Conservation (phyloP, 2,888 invertebrate genomes). For the Callyntrura guangdongensis region DNA sequence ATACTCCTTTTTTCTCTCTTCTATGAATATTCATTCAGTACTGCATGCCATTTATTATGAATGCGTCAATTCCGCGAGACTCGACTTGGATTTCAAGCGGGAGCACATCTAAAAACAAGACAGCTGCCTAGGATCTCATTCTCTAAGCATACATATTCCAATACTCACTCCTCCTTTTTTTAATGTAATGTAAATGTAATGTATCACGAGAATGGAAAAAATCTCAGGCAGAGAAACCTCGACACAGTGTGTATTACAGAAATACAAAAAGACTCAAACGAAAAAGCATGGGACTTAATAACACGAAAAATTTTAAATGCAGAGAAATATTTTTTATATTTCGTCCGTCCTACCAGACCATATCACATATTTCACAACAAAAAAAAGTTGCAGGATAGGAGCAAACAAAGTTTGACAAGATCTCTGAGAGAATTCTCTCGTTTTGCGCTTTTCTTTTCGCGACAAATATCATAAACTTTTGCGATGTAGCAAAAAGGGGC, state of each 20-base stretch:
- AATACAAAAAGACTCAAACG: slow-evolving; percentile 9
- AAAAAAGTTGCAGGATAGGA: slow-evolving; percentile 8
- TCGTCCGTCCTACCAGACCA: too few species aligned
- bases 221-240: neutral
- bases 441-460: slow-evolving; percentile 18
- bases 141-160: too few species aligned
- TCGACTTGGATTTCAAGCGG: neutral
- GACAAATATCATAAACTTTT: slow-evolving; percentile 39
- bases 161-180: neutral
- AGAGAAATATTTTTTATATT: too few species aligned
- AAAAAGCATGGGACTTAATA: neutral
- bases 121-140: slow-evolving; percentile 38
- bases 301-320: neutral
- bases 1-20: neutral
- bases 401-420: neutral
- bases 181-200: neutral
- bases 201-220: neutral
- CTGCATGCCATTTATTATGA: slow-evolving; percentile 18
- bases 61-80: slow-evolving; percentile 36
- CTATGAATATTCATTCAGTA: slow-evolving; percentile 61
- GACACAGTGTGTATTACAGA: slow-evolving; percentile 12
- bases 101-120: neutral
- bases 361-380: slow-evolving; percentile 4
- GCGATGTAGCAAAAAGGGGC: neutral
- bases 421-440: neutral